Evolutionary conservation across 2,797 vertebrate genomes (phyloP), one percentile per base, ranked within the genome.

Genomic region (Okamejei kenojei): DNA sequence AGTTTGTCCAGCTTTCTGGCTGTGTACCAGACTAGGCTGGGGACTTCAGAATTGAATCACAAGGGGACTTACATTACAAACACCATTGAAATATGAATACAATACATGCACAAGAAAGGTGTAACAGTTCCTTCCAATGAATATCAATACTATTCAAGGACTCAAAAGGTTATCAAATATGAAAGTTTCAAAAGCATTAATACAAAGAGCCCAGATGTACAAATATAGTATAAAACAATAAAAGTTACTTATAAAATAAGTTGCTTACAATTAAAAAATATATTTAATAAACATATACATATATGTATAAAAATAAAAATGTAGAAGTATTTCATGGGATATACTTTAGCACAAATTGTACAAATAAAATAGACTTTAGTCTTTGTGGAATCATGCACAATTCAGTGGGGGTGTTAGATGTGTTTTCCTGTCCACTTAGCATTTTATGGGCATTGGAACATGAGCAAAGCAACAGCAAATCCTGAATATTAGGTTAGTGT

Each of bases 381-480:
- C 71, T 76, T 76, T 74, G 90, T 92, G 90, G 54, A 35, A 76
- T 45, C 90, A 92, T 92, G 90, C 90, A 92, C 90, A 92, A 76
- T 76, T 92, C 73, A 74, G 90, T 92, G 90, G 29, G 68, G 71
- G 73, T 58, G 90, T 76, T 58, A 45, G 45, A 76, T 73, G 65
- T 92, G 68, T 74, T 91, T 54, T 91, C 90, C 68, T 91, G 35
- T 76, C 26, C 68, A 74, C 26, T 54, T 76, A 54, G 63, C 84
- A 88, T 74, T 80, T 35, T 91, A 74, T 91, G 90, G 73, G 90
- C 90, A 91, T 76, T 54, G 90, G 38, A 92, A 92, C 26, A 76
- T 92, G 73, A 92, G 90, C 90, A 92, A 92, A 92, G 90, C 90
- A 58, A 92, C 38, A 54, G 90, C 90, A 76, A 73, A 54, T 92